Evolutionary conservation across 2,113 vertebrate species (phyloP).

Genomic region (Synchiropus splendidus): DNA sequence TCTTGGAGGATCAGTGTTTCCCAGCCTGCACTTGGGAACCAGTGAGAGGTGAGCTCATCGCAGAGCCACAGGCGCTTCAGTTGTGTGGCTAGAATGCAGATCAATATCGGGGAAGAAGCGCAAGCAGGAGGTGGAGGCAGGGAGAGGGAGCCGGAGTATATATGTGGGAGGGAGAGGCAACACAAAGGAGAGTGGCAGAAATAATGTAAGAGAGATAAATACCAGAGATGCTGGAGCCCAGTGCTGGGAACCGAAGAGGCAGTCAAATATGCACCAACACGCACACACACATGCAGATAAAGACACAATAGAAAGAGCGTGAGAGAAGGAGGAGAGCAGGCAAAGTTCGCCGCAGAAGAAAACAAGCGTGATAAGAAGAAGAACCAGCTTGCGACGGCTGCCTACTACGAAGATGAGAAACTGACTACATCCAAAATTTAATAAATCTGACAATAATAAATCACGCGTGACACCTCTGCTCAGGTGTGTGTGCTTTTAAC

Average conservation of each 20-base stretch:
- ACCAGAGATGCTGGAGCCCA: constrained; percentile 36
- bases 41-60: constrained; percentile 43
- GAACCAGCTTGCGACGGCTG: no score
- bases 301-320: constrained; percentile 8
- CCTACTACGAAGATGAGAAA: no score
- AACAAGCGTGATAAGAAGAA: neutral
- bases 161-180: constrained; percentile 40
- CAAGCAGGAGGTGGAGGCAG: constrained; percentile 13
- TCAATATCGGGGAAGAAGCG: constrained; percentile 50
- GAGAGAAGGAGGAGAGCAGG: constrained; percentile 20
- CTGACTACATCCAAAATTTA: no score
- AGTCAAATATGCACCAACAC: constrained; percentile 6
- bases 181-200: constrained; percentile 39
- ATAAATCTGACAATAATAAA: no score
- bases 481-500: no score
- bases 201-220: constrained; percentile 45
- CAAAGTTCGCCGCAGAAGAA: constrained; percentile 2
- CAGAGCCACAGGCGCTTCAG: constrained; percentile 47
- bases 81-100: constrained; percentile 56
- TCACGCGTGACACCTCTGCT: no score
- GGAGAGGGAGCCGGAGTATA: constrained; percentile 8
- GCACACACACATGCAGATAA: constrained; percentile 8
- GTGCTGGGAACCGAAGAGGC: constrained; percentile 27
- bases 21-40: constrained; percentile 14
- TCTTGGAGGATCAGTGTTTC: constrained; percentile 6